A percentile compares a stretch with the other conserved stretches of the same genome.
These are phyloP conservation scores for Stenchaetothrips biformis DNA, from an alignment of 2,888 invertebrate species.

Conservation along the genomic window DNA sequence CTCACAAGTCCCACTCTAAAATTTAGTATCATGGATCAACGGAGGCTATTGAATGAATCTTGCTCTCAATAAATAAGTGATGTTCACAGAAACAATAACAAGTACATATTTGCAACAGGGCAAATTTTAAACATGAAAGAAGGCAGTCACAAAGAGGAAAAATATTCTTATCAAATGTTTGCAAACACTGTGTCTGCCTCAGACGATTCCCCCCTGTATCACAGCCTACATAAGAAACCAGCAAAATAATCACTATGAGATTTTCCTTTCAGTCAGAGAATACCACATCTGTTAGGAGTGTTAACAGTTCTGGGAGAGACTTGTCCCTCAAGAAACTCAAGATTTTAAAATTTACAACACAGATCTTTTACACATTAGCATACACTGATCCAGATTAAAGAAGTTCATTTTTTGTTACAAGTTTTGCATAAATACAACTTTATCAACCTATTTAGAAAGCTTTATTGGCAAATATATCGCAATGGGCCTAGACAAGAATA, in stretches of 20 bases:
- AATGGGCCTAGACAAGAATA: neutral
- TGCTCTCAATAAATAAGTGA: neutral
- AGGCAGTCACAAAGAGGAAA: neutral
- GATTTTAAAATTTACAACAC: neutral
- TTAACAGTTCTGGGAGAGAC: neutral
- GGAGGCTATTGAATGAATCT: neutral
- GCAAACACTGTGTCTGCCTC: neutral
- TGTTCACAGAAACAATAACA: neutral
- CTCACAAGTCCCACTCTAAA: too few relatives aligned
- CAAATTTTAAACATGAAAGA: neutral
- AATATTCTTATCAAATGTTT: neutral
- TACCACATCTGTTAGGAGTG: neutral
- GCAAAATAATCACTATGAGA: neutral
- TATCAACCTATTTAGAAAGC: too few relatives aligned
- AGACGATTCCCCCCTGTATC: neutral
- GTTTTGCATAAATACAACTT: too few relatives aligned
- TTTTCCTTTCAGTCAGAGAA: neutral
- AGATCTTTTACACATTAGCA: neutral
- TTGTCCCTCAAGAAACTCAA: neutral
- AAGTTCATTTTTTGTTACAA: too few relatives aligned
- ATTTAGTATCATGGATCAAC: too few relatives aligned
- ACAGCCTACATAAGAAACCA: slow-evolving; percentile 2
- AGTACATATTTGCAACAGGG: neutral
- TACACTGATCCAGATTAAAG: too few relatives aligned
- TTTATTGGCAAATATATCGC: neutral